A percentile compares a stretch with the other conserved stretches of the same genome.
Evolutionary conservation across 2,797 vertebrate species (phyloP).

Genomic region (Urophycis tenuis): DNA sequence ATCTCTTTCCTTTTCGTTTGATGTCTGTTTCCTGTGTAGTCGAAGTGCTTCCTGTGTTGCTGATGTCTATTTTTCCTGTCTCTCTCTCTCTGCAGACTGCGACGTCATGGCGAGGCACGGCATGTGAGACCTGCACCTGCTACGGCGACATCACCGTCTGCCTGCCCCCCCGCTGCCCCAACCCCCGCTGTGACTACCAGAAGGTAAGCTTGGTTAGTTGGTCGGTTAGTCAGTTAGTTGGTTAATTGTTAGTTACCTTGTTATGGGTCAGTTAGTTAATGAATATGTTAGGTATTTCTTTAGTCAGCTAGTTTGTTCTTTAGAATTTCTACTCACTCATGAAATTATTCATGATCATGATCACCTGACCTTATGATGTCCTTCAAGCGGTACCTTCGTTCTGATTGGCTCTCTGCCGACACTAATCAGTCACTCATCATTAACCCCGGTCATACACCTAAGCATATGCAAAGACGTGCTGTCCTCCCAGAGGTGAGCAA

Average conservation of each 20-base stretch:
- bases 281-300: neutral
- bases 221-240: neutral
- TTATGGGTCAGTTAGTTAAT: neutral
- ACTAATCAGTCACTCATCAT: neutral
- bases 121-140: constrained; percentile 83
- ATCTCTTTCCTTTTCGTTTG: neutral
- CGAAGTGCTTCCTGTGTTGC: neutral
- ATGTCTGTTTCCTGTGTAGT: neutral
- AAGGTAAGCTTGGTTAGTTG: constrained; percentile 66
- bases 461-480: neutral
- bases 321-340: neutral
- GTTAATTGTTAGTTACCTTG: neutral
- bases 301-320: neutral
- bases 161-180: constrained; percentile 67
- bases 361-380: constrained; percentile 1
- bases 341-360: neutral
- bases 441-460: neutral
- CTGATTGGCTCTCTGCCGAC: neutral
- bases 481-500: neutral
- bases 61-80: constrained; percentile 25
- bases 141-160: constrained; percentile 73
- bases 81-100: constrained; percentile 73
- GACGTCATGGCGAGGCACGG: constrained; percentile 80
- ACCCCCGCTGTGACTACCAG: constrained; percentile 80
- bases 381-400: neutral